These are phyloP conservation scores for Coluber constrictor DNA, from an alignment of 2,797 vertebrate species.

Conservation along the genomic window DNA sequence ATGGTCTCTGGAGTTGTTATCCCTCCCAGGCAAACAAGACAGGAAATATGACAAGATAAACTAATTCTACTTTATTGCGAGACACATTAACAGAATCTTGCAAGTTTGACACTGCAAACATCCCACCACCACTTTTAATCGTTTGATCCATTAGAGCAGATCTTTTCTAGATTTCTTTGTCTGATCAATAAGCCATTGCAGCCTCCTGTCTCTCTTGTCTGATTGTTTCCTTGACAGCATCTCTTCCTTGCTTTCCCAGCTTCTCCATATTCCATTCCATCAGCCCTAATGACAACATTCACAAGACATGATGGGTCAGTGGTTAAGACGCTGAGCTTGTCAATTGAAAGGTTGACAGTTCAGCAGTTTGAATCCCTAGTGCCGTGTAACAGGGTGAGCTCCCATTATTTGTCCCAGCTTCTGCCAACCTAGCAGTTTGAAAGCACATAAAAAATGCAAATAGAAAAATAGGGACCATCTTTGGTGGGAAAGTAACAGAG, in stretches of 20 bases:
- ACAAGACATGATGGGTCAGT: no score
- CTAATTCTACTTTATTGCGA: neutral
- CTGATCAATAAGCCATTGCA: neutral
- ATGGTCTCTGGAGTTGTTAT: neutral
- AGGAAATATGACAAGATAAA: neutral
- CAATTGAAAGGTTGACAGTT: no score
- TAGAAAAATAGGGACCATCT: no score
- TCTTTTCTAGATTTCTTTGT: neutral
- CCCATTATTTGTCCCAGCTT: no score
- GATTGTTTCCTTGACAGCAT: neutral
- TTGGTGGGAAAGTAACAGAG: no score
- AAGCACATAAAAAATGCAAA: no score
- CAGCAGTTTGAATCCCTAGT: no score
- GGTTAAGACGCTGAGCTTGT: no score
- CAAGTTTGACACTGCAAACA: neutral
- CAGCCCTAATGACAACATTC: neutral
- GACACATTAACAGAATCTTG: neutral
- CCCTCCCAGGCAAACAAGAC: neutral
- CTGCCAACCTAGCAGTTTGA: no score
- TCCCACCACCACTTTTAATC: neutral
- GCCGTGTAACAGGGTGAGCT: no score
- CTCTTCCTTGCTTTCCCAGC: neutral
- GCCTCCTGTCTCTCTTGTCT: neutral
- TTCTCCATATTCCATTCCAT: neutral
- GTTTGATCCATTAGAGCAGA: neutral